Conservation (phyloP, 30 jellyfish, hydroid and myxozoan genomes). For the Clytia hemisphaerica region DNA sequence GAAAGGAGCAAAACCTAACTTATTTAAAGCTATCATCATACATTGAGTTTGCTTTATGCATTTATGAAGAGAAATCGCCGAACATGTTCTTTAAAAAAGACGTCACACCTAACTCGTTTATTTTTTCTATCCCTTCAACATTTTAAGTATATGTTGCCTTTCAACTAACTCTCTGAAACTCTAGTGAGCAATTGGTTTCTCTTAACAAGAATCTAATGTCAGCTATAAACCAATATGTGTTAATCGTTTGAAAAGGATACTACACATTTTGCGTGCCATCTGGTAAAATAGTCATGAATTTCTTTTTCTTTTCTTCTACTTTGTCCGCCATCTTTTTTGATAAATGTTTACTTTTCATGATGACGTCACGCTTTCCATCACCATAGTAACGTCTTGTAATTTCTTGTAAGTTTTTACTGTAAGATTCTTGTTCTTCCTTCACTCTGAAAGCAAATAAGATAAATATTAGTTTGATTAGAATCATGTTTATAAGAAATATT, state of each 20-base stretch:
- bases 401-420: neutral
- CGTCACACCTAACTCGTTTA: too few relatives aligned
- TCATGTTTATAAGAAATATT: too few relatives aligned
- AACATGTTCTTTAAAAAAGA: too few relatives aligned
- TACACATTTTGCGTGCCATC: constrained; percentile 50
- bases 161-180: neutral
- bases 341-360: constrained; percentile 41
- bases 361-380: constrained; percentile 53
- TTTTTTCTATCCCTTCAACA: too few relatives aligned
- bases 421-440: constrained; percentile 41
- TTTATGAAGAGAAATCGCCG: too few relatives aligned
- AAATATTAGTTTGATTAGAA: too few relatives aligned
- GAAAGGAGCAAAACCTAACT: too few relatives aligned
- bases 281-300: constrained; percentile 52
- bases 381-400: constrained; percentile 55
- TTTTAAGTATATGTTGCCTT: neutral
- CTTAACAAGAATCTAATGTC: neutral
- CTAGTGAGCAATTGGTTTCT: too few relatives aligned
- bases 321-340: constrained; percentile 45
- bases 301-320: constrained; percentile 14
- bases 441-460: constrained; percentile 30
- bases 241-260: constrained; percentile 44
- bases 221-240: neutral
- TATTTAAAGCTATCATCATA: too few relatives aligned
- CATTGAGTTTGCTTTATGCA: too few relatives aligned